Base-by-base conservation (phyloP, 1,140 invertebrate species). In the Potamilus streckersoni region DNA sequence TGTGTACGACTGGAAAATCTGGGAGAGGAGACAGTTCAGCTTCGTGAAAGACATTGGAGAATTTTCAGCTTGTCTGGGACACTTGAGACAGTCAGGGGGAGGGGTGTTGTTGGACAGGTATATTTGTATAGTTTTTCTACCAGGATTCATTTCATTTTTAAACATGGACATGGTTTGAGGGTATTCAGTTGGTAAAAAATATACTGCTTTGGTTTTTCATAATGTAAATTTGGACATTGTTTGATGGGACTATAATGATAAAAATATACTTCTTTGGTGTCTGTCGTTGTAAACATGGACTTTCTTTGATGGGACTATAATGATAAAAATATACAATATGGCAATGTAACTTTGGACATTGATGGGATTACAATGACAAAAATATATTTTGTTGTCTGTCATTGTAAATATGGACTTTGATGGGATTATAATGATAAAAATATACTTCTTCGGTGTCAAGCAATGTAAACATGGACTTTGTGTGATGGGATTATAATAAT, bases 1-100 rank as follows among this genome's bases (percentile, higher is more conserved):
- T 98, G 97, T 88, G 97, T 99, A 85, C 92, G 97, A 31, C 90
- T 99, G 69, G 97, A 99, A 92, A 99, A 99, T 91, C 91, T 98
- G 55, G 96, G 96, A 2, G 93, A 95, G 74, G 90, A 95, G 60
- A 94, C 95, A 74, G 96, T 98, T 4, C 97, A 98, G 88, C 90
- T 99, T 59, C 92, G 97, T 71, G 97, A 99, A 91, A 91, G 97
- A 69, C 96, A 99, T 89, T 99, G 97, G 97, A 93, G 96, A 82
- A 98, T 98, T 88, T 99, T 98, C 89, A 97, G 96, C 63, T 91
- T 98, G 66, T 97, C 96, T 66, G 97, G 97, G 61, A 98, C 96
- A 19, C 91, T 98, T 83, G 97, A 98, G 27, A 98, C 96, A 5
- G 96, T 98, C 96, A 20, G 92, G 96, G 86, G 97, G 96, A 17